Percentiles rank a stretch among this genome's conserved stretches.
Evolutionary conservation across 2,888 invertebrate species (phyloP).

Genomic region (Crepidodera aurea): DNA sequence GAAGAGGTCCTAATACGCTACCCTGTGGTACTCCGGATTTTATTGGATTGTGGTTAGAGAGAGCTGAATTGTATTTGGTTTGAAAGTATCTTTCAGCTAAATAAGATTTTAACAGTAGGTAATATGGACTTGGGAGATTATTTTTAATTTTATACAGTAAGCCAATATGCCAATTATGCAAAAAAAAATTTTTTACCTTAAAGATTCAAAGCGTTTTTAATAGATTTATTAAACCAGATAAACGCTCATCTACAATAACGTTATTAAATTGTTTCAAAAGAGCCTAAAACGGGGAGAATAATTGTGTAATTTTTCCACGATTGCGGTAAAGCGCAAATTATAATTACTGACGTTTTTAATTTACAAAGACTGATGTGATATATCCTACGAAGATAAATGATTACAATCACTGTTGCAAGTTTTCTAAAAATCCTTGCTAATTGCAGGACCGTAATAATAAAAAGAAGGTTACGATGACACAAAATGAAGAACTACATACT

Average conservation of each 20-base stretch:
- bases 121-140: too few species aligned
- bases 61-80: too few species aligned
- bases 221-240: conserved; percentile 6
- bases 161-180: too few species aligned
- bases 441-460: not conserved
- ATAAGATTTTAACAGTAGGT: too few species aligned
- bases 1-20: too few species aligned
- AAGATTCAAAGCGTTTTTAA: not conserved
- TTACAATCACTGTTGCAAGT: not conserved
- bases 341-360: conserved; percentile 6
- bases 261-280: conserved; percentile 6
- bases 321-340: conserved; percentile 1
- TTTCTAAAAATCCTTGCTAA: conserved; percentile 1
- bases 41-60: too few species aligned
- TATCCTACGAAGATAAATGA: conserved; percentile 3
- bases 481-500: too few species aligned
- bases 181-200: conserved; percentile 6
- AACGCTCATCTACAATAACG: conserved; percentile 1
- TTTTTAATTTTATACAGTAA: too few species aligned
- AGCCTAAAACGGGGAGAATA: not conserved
- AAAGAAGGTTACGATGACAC: too few species aligned
- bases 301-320: conserved; percentile 9
- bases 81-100: too few species aligned
- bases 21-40: too few species aligned
- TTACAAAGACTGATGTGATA: conserved; percentile 8